Evolutionary conservation across 2,113 vertebrate species (phyloP).

Genomic region (Triplophysa rosa): DNA sequence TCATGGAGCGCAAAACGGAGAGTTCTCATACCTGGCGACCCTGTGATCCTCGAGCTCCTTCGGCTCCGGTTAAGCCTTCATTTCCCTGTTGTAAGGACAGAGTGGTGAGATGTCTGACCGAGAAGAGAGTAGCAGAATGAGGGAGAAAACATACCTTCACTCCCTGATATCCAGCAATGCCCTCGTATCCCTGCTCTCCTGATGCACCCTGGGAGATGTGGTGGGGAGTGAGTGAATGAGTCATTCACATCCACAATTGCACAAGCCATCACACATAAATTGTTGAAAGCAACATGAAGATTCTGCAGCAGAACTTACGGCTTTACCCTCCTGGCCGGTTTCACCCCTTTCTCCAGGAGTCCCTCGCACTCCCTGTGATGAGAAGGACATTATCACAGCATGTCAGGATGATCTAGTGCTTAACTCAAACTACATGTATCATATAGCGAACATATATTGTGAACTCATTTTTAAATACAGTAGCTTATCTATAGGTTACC

Average conservation of each 20-base stretch:
- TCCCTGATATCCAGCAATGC: constrained; percentile 75
- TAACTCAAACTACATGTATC: neutral
- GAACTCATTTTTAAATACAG: neutral
- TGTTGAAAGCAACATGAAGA: neutral
- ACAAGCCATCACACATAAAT: constrained; percentile 41
- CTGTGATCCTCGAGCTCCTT: constrained; percentile 61
- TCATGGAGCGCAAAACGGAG: constrained; percentile 40
- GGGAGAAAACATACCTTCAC: constrained; percentile 71
- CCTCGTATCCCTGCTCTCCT: constrained; percentile 71
- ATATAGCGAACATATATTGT: neutral
- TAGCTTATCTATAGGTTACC: neutral
- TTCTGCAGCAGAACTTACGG: constrained; percentile 62
- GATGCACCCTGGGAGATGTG: constrained; percentile 63
- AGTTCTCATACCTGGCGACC: constrained; percentile 68
- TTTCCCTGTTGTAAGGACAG: constrained; percentile 63
- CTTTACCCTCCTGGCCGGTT: constrained; percentile 61
- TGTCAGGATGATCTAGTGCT: neutral
- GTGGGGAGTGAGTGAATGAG: constrained; percentile 42
- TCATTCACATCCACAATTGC: constrained; percentile 49
- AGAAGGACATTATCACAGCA: constrained; percentile 41
- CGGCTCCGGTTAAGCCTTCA: constrained; percentile 62
- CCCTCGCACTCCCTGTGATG: constrained; percentile 70
- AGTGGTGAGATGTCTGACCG: constrained; percentile 17
- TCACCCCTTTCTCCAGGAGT: constrained; percentile 68
- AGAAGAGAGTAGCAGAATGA: constrained; percentile 1